phyloP scores from a whole-genome alignment of 2,797 vertebrate species.

The Labroides dimidiatus region DNA sequence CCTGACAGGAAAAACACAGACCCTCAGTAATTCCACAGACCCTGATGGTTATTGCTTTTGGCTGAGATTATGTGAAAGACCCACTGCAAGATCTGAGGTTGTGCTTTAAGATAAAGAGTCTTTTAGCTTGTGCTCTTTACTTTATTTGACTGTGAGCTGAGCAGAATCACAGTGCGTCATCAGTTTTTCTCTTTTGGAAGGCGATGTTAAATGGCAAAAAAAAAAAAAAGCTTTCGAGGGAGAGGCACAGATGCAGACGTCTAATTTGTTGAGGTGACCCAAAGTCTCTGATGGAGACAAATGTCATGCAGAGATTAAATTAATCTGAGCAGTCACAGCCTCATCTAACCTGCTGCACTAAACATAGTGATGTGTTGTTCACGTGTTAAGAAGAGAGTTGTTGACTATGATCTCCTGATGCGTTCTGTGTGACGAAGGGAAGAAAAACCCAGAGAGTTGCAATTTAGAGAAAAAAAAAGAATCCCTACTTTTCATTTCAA shows the following conservation, averaged over 20 bases:
- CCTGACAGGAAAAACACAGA: constrained; percentile 38
- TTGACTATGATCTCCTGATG: constrained; percentile 30
- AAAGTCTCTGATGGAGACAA: constrained; percentile 70
- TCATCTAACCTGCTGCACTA: constrained; percentile 35
- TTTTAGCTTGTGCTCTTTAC: constrained; percentile 24
- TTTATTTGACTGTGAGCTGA: constrained; percentile 26
- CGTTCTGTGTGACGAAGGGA: constrained; percentile 13
- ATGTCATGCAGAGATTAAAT: constrained; percentile 77
- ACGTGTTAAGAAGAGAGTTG: constrained; percentile 30
- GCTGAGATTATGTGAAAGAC: constrained; percentile 27
- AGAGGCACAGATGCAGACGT: constrained; percentile 65
- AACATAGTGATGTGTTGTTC: constrained; percentile 46
- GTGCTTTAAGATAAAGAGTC: constrained; percentile 8
- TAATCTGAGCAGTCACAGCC: constrained; percentile 62
- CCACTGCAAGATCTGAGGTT: constrained; percentile 7
- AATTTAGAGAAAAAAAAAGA: constrained; percentile 5
- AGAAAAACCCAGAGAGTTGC: constrained; percentile 11
- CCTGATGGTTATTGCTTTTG: constrained; percentile 40
- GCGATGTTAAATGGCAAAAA: constrained; percentile 53
- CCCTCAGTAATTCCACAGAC: constrained; percentile 37
- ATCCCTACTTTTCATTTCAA: not conserved
- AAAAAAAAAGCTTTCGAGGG: constrained; percentile 24
- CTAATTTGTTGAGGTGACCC: constrained; percentile 74
- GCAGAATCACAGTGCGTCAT: constrained; percentile 32
- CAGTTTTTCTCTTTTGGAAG: constrained; percentile 35